Evolutionary conservation across 2,113 vertebrate genomes (phyloP).

Genomic region (Oreochromis tanganicae): DNA sequence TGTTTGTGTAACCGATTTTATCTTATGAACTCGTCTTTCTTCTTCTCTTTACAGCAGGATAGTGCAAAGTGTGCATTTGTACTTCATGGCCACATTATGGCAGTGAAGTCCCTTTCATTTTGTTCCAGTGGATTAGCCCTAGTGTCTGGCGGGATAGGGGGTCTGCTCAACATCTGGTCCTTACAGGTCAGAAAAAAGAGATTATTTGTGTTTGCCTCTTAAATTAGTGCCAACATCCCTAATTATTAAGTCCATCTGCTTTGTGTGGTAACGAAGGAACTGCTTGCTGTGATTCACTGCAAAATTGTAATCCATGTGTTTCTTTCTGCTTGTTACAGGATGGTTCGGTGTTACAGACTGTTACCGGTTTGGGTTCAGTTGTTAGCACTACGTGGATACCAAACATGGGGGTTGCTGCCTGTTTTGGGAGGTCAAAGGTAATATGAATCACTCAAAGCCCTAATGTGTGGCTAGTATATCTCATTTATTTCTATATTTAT

Average conservation of each 20-base stretch:
- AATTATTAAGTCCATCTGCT: background rate
- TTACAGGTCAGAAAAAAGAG: constrained; percentile 60
- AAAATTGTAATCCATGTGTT: background rate
- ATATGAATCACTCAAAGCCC: background rate
- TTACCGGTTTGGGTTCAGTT: constrained; percentile 75
- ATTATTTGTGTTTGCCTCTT: background rate
- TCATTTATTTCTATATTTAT: background rate
- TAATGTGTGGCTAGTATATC: background rate
- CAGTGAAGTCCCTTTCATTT: constrained; percentile 75
- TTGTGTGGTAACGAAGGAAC: background rate
- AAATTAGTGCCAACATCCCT: background rate
- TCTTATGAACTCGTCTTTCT: background rate
- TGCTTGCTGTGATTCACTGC: background rate
- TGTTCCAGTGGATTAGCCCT: constrained; percentile 72
- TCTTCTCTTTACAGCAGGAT: constrained; percentile 40
- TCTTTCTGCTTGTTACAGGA: constrained; percentile 61
- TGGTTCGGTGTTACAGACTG: constrained; percentile 76
- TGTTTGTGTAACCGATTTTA: background rate
- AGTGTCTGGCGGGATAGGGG: constrained; percentile 76
- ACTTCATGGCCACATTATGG: constrained; percentile 76
- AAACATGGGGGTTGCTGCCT: constrained; percentile 71
- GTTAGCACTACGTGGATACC: constrained; percentile 75
- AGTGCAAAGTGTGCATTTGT: constrained; percentile 69
- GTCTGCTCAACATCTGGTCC: constrained; percentile 80
- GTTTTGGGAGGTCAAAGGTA: constrained; percentile 79